phyloP scores from a whole-genome alignment of 1,140 invertebrate genomes.

The Drosophila subpulchrella region DNA sequence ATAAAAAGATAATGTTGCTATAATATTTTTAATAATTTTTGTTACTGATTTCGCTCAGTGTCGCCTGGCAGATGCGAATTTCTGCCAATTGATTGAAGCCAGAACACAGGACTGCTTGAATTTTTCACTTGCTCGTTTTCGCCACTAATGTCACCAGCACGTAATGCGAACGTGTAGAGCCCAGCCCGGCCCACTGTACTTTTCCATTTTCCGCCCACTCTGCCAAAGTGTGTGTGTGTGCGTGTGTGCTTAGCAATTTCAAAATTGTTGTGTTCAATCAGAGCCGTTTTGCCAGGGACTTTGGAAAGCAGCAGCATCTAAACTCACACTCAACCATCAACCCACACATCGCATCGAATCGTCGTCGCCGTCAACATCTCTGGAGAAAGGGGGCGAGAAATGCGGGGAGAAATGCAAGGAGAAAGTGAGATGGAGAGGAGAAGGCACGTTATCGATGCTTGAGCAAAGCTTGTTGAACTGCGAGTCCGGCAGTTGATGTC shows the following conservation, averaged over 20 bases:
- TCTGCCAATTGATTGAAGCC: constrained; percentile 70
- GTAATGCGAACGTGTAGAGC: constrained; percentile 65
- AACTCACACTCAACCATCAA: constrained; percentile 1
- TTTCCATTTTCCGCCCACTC: constrained; percentile 8
- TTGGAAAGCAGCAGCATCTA: constrained; percentile 26
- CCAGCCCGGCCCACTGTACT: not conserved
- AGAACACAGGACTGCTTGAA: constrained; percentile 61
- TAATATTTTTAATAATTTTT: too few relatives aligned
- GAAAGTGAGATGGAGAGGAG: constrained; percentile 16
- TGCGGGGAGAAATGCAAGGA: constrained; percentile 7
- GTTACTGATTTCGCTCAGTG: not conserved
- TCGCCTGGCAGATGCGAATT: constrained; percentile 47
- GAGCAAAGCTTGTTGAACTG: constrained; percentile 37
- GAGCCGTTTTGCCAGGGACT: constrained; percentile 53
- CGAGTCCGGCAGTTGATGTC: constrained; percentile 34
- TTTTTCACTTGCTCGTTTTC: constrained; percentile 68
- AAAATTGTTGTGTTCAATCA: constrained; percentile 82
- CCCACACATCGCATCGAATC: constrained; percentile 36
- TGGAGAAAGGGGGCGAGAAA: constrained; percentile 10
- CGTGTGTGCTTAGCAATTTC: constrained; percentile 68
- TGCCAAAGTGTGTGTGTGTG: constrained; percentile 16
- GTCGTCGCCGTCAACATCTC: constrained; percentile 41
- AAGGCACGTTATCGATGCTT: constrained; percentile 16
- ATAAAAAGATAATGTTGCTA: too few relatives aligned
- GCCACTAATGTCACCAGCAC: constrained; percentile 67